Conservation (phyloP, 2,888 invertebrate species). For the Meteorus colon region DNA sequence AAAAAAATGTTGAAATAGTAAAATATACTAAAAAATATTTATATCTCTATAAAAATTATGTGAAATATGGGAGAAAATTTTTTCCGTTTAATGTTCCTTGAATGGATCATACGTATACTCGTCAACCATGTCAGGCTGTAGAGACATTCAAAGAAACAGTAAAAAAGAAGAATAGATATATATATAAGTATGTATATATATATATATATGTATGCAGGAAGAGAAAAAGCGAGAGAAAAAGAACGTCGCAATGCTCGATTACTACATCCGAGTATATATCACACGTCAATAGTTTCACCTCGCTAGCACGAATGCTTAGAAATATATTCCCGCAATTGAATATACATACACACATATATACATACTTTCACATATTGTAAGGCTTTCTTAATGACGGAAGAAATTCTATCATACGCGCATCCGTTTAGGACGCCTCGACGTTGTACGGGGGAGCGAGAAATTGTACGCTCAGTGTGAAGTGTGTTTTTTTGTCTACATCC, state of each 20-base stretch:
- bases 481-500: slow-evolving; percentile 59
- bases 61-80: slow-evolving; percentile 1
- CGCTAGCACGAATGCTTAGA: slow-evolving; percentile 50
- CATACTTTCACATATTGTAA: slow-evolving; percentile 60
- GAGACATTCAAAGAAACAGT: slow-evolving; percentile 24
- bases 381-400: slow-evolving; percentile 73
- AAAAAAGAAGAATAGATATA: slow-evolving; percentile 5
- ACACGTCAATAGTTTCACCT: slow-evolving; percentile 51
- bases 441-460: slow-evolving; percentile 5
- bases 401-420: slow-evolving; percentile 71
- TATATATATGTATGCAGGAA: slow-evolving; percentile 1
- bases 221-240: slow-evolving; percentile 1
- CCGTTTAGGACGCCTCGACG: slow-evolving; percentile 67
- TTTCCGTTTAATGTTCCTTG: slow-evolving; percentile 19
- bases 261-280: slow-evolving; percentile 37
- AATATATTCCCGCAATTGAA: slow-evolving; percentile 29
- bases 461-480: slow-evolving; percentile 40
- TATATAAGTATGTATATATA: neutral
- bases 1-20: slow-evolving; percentile 13
- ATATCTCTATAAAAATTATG: slow-evolving; percentile 8
- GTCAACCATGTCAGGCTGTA: slow-evolving; percentile 19
- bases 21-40: slow-evolving; percentile 2
- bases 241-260: slow-evolving; percentile 17
- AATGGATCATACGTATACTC: slow-evolving; percentile 16
- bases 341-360: slow-evolving; percentile 7